A percentile compares a stretch with the other conserved stretches of the same genome.
Conservation (phyloP, 2,113 vertebrate genomes). For the Equus quagga region DNA sequence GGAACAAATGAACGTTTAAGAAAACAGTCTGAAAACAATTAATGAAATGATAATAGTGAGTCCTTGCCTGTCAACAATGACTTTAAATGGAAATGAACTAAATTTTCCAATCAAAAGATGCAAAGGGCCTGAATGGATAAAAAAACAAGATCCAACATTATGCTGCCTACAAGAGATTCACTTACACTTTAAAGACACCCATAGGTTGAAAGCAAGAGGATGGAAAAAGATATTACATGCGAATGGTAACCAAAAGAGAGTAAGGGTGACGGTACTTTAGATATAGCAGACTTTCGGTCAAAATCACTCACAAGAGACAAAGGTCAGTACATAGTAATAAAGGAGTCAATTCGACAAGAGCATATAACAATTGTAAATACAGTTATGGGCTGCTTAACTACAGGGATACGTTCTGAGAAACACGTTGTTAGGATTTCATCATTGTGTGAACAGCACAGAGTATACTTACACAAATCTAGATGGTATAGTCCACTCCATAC, state of each 20-base stretch:
- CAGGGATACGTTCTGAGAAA: too few relatives aligned
- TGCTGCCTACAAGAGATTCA: neutral
- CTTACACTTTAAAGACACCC: neutral
- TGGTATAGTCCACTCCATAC: too few relatives aligned
- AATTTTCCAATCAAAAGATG: neutral
- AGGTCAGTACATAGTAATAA: neutral
- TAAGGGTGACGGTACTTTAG: neutral
- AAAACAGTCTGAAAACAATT: neutral
- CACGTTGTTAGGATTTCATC: too few relatives aligned
- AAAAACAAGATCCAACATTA: neutral
- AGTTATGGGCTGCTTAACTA: too few relatives aligned
- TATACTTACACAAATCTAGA: too few relatives aligned
- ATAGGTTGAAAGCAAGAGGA: neutral
- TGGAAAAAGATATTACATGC: neutral
- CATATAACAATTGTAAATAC: neutral
- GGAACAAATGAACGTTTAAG: neutral
- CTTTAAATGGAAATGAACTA: neutral
- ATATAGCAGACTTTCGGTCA: neutral
- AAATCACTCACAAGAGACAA: neutral
- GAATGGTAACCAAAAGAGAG: neutral
- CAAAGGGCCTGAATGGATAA: neutral
- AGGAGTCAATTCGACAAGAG: neutral
- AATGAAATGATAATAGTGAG: neutral
- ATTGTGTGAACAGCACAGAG: too few relatives aligned
- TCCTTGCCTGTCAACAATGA: neutral